Evolutionary conservation across 1,140 invertebrate genomes (phyloP), one percentile per base, ranked within the genome.

Genomic region (Bombus polaris): DNA sequence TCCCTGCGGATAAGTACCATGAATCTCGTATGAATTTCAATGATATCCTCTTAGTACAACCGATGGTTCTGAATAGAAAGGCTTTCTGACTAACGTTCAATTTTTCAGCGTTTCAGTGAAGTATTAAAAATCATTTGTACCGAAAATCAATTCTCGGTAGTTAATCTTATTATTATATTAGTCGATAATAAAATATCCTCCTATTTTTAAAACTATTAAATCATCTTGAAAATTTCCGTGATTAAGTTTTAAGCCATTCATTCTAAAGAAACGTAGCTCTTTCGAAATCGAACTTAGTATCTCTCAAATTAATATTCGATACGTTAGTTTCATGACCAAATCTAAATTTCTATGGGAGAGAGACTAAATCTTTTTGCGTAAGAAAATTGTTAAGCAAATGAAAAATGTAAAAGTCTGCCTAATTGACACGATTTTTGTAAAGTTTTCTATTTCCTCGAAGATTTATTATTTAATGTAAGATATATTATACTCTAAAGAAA

Each of bases 11-110:
- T 18, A 32, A 66, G 59, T n/a, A 62, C 28, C 65, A 18, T 32
- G 65, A 66, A 66, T 32, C 15, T 15, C 65, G n/a, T 66, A 66
- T 66, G n/a, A 66, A 66, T 66, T 66, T 66, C 65, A 66, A 32
- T 35, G 65, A 35, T 66, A 66, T 66, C n/a, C 65, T 66, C n/a
- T 35, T 32, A 66, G 65, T 6, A 35, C 13, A 18, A 13, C 6
- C 65, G 13, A 32, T 2, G 15, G 5, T 32, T 18, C n/a, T 18
- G 6, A 66, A 32, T 66, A 32, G 15, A 66, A 35, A 15, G n/a
- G 6, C n/a, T 32, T 66, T 66, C 15, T 0, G n/a, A 13, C 62
- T 13, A 32, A 13, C n/a, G 28, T 32, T 15, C 62, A 66, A 66
- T 35, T 66, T 66, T 66, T 32, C 65, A 66, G n/a, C 65, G n/a